Base-by-base conservation (phyloP, 2,888 invertebrate species). In the Nymphalis urticae region DNA sequence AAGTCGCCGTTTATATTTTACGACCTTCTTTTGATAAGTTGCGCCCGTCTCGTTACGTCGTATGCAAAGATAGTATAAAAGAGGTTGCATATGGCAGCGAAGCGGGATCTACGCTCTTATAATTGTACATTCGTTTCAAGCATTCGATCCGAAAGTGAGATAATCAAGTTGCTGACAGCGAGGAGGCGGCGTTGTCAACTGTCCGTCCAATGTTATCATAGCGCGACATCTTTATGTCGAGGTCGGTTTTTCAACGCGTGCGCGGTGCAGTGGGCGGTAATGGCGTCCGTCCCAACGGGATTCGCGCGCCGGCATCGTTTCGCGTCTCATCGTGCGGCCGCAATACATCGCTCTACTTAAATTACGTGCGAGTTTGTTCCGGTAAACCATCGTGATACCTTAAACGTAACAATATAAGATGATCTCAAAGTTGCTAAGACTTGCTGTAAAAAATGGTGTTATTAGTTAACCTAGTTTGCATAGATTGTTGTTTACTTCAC, bases 241-340 rank as follows among this genome's bases (percentile, higher is more conserved):
- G 86, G 86, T 88, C 86, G 85, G 85, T 89, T 90, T 91, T 90
- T 89, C 81, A 86, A 81, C 86, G 87, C 86, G 85, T 87, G 87
- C 86, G 87, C 85, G 79, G 79, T 86, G 86, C 84, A 82, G 88
- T 90, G 89, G 91, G 90, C 90, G 89, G 88, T 89, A 89, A 90
- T 90, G 82, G 89, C 85, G 89, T 88, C 89, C 88, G 86, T 82
- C 85, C 85, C 89, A 91, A 91, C 91, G 91, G 91, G 89, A 90
- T 89, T 86, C 82, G 83, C 85, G 86, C 85, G 77, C 84, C 86
- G 88, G 85, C 91, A 89, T 89, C 88, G 86, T 88, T 90, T 90
- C 86, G 87, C 88, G 88, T 89, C 89, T 88, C 89, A 89, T 88
- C 89, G 86, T 85, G 85, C 84, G 89, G 85, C 89, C 90, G 89